phyloP scores from a whole-genome alignment of 2,113 vertebrate species.

The Percina caprodes region DNA sequence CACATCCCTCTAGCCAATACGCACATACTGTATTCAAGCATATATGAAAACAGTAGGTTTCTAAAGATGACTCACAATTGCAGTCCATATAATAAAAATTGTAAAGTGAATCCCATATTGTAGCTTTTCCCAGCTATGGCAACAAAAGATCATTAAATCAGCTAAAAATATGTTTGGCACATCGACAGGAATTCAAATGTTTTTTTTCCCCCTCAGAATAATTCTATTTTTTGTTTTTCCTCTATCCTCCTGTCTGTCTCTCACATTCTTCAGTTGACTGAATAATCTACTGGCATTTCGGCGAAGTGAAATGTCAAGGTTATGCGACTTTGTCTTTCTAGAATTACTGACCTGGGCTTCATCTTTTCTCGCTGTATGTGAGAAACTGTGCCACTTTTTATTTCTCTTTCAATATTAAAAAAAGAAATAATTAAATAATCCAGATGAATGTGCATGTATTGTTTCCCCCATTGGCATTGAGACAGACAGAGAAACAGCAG shows the following conservation, averaged over 20 bases:
- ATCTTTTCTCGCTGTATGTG: constrained; percentile 28
- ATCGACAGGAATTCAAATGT: constrained; percentile 57
- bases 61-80: constrained; percentile 15
- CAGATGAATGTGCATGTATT: constrained; percentile 38
- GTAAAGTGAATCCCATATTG: constrained; percentile 12
- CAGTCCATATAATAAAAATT: not conserved
- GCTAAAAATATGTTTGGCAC: constrained; percentile 53
- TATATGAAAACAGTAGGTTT: constrained; percentile 12
- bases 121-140: constrained; percentile 9
- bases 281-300: constrained; percentile 78
- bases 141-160: constrained; percentile 31
- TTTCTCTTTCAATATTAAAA: constrained; percentile 49
- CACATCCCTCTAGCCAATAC: constrained; percentile 38
- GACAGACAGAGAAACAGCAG: constrained; percentile 42
- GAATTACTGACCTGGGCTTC: constrained; percentile 67
- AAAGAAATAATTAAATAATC: constrained; percentile 65
- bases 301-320: constrained; percentile 83
- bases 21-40: constrained; percentile 48
- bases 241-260: constrained; percentile 53
- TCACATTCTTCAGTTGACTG: constrained; percentile 66
- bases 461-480: constrained; percentile 41
- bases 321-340: constrained; percentile 67
- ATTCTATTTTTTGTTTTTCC: constrained; percentile 54
- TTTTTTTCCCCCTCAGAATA: constrained; percentile 53
- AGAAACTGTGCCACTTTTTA: not conserved